These are phyloP conservation scores for Cyprinella venusta DNA, from an alignment of 2,797 vertebrate genomes.

Conservation along the genomic window DNA sequence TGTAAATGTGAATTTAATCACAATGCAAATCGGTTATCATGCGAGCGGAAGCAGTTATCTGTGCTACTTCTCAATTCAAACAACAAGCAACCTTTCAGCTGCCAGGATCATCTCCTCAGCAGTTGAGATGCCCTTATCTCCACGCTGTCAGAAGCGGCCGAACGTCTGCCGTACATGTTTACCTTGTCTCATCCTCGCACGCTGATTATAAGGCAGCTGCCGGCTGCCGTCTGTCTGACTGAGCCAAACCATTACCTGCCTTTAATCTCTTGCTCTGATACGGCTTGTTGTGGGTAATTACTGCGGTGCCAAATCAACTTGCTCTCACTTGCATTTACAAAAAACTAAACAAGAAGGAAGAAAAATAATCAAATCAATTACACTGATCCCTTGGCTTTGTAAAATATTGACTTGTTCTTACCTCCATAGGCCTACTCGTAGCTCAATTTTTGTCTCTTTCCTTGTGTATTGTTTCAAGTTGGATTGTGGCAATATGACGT, in stretches of 20 bases:
- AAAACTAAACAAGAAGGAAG: conserved; percentile 17
- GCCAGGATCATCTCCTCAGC: conserved; percentile 7
- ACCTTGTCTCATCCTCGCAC: conserved; percentile 20
- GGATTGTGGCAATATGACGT: not conserved
- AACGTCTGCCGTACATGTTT: conserved; percentile 47
- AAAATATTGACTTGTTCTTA: conserved; percentile 3
- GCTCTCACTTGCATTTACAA: conserved; percentile 66
- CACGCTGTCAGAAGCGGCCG: not conserved
- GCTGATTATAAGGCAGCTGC: conserved; percentile 47
- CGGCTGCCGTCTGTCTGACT: conserved; percentile 24
- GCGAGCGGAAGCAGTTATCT: not conserved
- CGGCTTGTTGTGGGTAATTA: conserved; percentile 76
- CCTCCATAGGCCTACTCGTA: not conserved
- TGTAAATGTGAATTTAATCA: not conserved
- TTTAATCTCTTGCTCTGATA: conserved; percentile 78
- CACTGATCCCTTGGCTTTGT: conserved; percentile 23
- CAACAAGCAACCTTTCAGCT: conserved; percentile 28
- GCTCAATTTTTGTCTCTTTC: not conserved
- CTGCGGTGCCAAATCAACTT: conserved; percentile 74
- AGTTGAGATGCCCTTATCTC: conserved; percentile 31
- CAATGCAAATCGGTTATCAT: not conserved
- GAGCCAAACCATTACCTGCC: conserved; percentile 53
- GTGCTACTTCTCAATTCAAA: not conserved
- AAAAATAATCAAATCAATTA: not conserved
- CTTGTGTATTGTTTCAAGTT: not conserved